A percentile compares a stretch with the other conserved stretches of the same genome.
Evolutionary conservation across 2,888 invertebrate genomes (phyloP).

Genomic region (Caenorhabditis panamensis): DNA sequence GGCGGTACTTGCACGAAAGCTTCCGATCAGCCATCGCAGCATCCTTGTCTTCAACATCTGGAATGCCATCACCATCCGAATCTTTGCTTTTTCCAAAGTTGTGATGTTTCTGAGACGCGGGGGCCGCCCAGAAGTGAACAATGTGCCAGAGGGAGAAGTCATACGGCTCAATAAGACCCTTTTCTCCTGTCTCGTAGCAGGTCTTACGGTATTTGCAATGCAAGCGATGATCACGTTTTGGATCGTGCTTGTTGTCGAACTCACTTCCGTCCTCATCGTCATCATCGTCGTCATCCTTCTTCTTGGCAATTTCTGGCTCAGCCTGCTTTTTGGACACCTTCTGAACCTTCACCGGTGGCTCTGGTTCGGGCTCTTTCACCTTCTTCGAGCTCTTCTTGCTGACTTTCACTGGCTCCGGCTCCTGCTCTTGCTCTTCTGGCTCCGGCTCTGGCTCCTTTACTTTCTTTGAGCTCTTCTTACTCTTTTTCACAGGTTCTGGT

Average conservation of each 20-base stretch:
- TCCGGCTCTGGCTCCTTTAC: slow-evolving; percentile 11
- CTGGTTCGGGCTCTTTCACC: slow-evolving; percentile 41
- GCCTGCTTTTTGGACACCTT: not conserved
- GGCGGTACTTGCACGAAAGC: slow-evolving; percentile 77
- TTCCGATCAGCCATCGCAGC: slow-evolving; percentile 62
- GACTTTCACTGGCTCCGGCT: slow-evolving; percentile 24
- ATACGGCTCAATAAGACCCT: slow-evolving; percentile 59
- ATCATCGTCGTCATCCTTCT: slow-evolving; percentile 10
- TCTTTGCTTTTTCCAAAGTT: slow-evolving; percentile 42
- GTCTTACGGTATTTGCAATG: slow-evolving; percentile 75
- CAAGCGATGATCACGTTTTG: slow-evolving; percentile 67
- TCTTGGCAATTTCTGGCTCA: slow-evolving; percentile 8
- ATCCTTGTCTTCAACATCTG: slow-evolving; percentile 61
- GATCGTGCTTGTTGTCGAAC: slow-evolving; percentile 58
- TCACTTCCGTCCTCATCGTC: slow-evolving; percentile 44
- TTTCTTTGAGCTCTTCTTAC: slow-evolving; percentile 11
- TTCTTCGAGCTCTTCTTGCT: slow-evolving; percentile 22
- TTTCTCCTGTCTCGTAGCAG: slow-evolving; percentile 76
- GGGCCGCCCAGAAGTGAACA: slow-evolving; percentile 53
- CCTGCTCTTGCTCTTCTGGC: slow-evolving; percentile 20
- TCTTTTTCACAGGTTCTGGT: slow-evolving; percentile 9
- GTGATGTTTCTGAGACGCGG: slow-evolving; percentile 51
- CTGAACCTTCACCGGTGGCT: not conserved
- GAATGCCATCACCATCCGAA: slow-evolving; percentile 59
- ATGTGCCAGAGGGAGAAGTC: slow-evolving; percentile 53